A percentile compares a stretch with the other conserved stretches of the same genome.
Conservation (phyloP, 37 sponge, comb jelly and placozoan species). For the Oscarella lobularis region DNA sequence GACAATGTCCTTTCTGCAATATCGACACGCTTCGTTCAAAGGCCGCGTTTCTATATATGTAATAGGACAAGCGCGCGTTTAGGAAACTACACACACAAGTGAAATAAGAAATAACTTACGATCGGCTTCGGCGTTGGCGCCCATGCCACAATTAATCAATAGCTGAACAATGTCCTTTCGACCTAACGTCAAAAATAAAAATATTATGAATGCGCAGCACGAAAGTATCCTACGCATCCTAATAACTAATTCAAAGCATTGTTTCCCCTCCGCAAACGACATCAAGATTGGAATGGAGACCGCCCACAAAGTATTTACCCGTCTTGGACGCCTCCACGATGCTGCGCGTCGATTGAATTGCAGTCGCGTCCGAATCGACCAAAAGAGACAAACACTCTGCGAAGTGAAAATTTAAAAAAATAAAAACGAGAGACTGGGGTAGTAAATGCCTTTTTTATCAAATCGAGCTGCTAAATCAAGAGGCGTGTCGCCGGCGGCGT, state of each 20-base stretch:
- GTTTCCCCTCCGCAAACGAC: no score
- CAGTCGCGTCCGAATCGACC: slow-evolving; percentile 54
- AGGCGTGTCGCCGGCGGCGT: slow-evolving; percentile 56
- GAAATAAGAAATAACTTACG: no score
- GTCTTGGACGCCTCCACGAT: slow-evolving; percentile 40
- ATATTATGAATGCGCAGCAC: no score
- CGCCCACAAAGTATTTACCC: neutral
- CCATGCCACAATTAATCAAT: neutral
- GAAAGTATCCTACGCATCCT: no score
- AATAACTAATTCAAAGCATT: no score
- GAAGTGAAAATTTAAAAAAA: slow-evolving; percentile 22
- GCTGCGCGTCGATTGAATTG: slow-evolving; percentile 11
- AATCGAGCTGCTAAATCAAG: slow-evolving; percentile 64
- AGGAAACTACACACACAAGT: no score
- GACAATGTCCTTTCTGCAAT: slow-evolving; percentile 38
- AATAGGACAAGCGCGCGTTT: no score
- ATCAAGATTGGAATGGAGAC: no score
- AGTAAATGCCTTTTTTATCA: slow-evolving; percentile 44
- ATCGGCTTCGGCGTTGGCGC: neutral
- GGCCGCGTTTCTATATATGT: neutral
- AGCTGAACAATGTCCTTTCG: neutral
- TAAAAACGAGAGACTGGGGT: neutral
- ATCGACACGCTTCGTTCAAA: neutral
- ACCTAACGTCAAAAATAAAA: neutral
- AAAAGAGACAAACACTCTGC: slow-evolving; percentile 77